Conservation (phyloP, 53 echinoderm and acorn worm species). For the Glandiceps talaboti region DNA sequence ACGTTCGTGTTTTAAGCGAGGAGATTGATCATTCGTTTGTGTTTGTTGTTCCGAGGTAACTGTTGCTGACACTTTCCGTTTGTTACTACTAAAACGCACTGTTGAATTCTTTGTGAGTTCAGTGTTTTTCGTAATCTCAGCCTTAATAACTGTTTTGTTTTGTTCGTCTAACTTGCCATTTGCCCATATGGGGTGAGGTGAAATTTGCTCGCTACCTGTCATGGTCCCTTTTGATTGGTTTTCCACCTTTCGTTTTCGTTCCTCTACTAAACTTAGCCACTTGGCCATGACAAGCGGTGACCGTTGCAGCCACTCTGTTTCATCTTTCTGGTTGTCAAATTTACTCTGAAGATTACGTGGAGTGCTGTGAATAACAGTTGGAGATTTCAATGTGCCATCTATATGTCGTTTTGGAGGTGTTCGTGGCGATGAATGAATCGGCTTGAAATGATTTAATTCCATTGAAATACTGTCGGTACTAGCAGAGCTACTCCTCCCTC, state of each 20-base stretch:
- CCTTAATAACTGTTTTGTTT: too few species aligned
- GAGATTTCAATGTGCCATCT: slow-evolving; percentile 54
- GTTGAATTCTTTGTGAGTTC: too few species aligned
- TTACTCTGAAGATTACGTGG: slow-evolving; percentile 59
- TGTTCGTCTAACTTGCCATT: not conserved
- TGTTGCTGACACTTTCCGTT: not conserved
- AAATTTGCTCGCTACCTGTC: slow-evolving; percentile 15
- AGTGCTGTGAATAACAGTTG: slow-evolving; percentile 68
- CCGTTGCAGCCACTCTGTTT: not conserved
- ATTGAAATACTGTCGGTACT: slow-evolving; percentile 85
- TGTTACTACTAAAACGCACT: too few species aligned
- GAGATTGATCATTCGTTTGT: not conserved
- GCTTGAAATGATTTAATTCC: slow-evolving; percentile 90
- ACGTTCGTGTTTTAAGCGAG: not conserved
- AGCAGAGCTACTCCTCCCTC: slow-evolving; percentile 58
- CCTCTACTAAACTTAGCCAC: slow-evolving; percentile 42
- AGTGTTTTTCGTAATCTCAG: too few species aligned
- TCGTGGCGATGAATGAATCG: slow-evolving; percentile 80
- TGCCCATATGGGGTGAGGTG: not conserved
- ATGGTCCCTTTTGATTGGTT: slow-evolving; percentile 52
- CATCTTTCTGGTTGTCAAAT: slow-evolving; percentile 12
- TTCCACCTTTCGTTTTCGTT: slow-evolving; percentile 29
- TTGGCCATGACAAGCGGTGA: slow-evolving; percentile 49
- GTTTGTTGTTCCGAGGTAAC: not conserved
- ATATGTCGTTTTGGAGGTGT: slow-evolving; percentile 66